Percentiles rank a stretch among this genome's conserved stretches.
Conservation (phyloP, 1,140 invertebrate genomes). For the Anastrepha ludens region DNA sequence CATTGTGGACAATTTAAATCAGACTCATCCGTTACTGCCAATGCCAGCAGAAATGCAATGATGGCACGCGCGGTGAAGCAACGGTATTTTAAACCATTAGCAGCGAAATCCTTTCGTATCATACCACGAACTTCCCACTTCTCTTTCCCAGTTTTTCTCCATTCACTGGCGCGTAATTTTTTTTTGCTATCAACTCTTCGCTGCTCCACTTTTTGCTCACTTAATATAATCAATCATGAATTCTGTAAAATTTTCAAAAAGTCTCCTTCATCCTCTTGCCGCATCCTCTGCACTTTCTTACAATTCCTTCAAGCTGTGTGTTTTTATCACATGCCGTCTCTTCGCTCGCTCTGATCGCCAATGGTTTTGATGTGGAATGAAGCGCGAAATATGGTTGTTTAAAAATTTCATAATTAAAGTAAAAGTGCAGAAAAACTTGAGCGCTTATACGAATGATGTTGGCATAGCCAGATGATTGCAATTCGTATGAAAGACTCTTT, state of each 20-base stretch:
- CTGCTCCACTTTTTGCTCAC: conserved; percentile 18
- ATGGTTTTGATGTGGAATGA: not conserved
- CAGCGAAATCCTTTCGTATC: not conserved
- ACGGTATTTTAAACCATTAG: conserved; percentile 6
- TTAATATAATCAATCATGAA: conserved; percentile 52
- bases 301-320: conserved; percentile 12
- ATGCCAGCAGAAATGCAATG: not conserved
- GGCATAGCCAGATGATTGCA: not conserved
- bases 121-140: too few species aligned
- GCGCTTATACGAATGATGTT: not conserved
- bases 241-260: conserved; percentile 52
- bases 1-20: conserved; percentile 37
- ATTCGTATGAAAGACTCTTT: not conserved
- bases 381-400: conserved; percentile 3
- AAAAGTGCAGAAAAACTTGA: conserved; percentile 46
- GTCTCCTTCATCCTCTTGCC: conserved; percentile 45
- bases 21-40: conserved; percentile 35
- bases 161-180: not conserved
- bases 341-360: not conserved
- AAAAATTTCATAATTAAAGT: conserved; percentile 50
- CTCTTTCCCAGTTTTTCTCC: not conserved
- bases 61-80: not conserved
- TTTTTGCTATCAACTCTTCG: not conserved
- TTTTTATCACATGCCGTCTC: not conserved
- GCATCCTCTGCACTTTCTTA: conserved; percentile 23